A percentile compares a stretch with the other conserved stretches of the same genome.
phyloP scores from a whole-genome alignment of 2,888 invertebrate genomes.

The Escarpia spicata region DNA sequence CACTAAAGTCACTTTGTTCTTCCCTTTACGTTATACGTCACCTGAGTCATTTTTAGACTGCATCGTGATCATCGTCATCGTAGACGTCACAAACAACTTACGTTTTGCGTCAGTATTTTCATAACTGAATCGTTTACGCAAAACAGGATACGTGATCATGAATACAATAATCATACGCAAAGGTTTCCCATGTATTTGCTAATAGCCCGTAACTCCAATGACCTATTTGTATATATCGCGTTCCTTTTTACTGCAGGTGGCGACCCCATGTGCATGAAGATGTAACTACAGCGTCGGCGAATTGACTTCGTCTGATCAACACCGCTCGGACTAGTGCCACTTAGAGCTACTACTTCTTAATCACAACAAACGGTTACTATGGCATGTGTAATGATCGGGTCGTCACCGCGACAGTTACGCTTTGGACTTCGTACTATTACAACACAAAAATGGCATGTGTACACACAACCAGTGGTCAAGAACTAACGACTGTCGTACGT shows the following conservation, averaged over 20 bases:
- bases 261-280: constrained; percentile 20
- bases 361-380: not conserved
- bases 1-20: too few relatives aligned
- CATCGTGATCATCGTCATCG: too few relatives aligned
- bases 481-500: too few relatives aligned
- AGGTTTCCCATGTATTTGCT: not conserved
- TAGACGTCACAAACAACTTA: not conserved
- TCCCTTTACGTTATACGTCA: too few relatives aligned
- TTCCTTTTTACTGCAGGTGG: constrained; percentile 13
- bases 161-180: too few relatives aligned
- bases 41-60: too few relatives aligned
- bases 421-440: not conserved
- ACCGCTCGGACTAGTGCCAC: not conserved
- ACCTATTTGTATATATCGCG: not conserved
- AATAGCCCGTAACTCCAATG: not conserved
- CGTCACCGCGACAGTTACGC: not conserved
- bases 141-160: not conserved
- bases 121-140: not conserved
- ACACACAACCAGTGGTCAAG: too few relatives aligned
- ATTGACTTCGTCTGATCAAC: not conserved
- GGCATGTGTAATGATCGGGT: not conserved
- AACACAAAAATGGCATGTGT: too few relatives aligned
- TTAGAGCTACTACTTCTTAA: not conserved
- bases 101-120: not conserved
- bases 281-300: not conserved